A percentile compares a stretch with the other conserved stretches of the same genome.
These are phyloP conservation scores for Sciurus carolinensis DNA, from an alignment of 2,797 vertebrate species.

Conservation along the genomic window DNA sequence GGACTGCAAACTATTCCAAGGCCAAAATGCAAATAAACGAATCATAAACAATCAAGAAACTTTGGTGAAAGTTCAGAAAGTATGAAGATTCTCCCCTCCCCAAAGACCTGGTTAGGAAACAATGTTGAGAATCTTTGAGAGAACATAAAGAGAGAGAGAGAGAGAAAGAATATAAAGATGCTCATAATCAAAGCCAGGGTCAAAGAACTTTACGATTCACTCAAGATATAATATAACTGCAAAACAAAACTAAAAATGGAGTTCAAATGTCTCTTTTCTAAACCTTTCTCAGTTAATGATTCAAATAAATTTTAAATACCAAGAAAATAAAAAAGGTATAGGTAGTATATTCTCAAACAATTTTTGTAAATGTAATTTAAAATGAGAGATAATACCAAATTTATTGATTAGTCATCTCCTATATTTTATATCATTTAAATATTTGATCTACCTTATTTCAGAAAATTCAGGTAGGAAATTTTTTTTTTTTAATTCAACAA, in stretches of 20 bases:
- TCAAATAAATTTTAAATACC: neutral
- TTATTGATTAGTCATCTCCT: neutral
- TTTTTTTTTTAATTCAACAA: neutral
- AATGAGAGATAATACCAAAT: neutral
- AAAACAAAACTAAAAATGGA: neutral
- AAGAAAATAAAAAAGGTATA: neutral
- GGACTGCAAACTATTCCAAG: constrained; percentile 17
- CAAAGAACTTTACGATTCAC: neutral
- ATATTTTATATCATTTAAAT: neutral
- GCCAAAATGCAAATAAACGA: neutral
- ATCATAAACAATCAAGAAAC: constrained; percentile 37
- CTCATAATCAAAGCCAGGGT: constrained; percentile 80
- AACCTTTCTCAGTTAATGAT: neutral
- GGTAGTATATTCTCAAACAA: neutral
- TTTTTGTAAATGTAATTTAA: neutral
- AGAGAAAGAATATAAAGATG: constrained; percentile 57
- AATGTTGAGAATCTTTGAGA: constrained; percentile 54
- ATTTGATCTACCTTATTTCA: neutral
- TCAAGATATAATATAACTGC: neutral
- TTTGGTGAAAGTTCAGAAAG: constrained; percentile 56
- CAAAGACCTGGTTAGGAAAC: constrained; percentile 44
- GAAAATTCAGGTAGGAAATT: neutral
- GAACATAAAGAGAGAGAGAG: no score
- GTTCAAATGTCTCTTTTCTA: neutral
- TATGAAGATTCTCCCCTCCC: neutral